phyloP scores from a whole-genome alignment of 2,888 invertebrate genomes.

The Willowsia nigromaculata region DNA sequence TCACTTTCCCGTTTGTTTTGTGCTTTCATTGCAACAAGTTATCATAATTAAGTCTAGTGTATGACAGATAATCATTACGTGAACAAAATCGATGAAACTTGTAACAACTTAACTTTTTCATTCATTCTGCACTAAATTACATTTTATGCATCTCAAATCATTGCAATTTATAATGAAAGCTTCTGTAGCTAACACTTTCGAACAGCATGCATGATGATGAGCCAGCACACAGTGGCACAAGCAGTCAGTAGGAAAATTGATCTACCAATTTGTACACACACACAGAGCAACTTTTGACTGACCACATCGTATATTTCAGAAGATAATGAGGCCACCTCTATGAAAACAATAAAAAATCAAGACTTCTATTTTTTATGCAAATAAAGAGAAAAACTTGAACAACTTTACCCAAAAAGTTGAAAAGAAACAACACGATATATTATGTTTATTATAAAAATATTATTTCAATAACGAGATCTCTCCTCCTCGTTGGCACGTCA shows the following conservation, averaged over 20 bases:
- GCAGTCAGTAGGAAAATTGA: constrained; percentile 19
- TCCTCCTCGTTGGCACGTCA: neutral
- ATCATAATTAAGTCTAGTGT: constrained; percentile 33
- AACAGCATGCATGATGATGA: neutral
- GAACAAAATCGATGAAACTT: constrained; percentile 62
- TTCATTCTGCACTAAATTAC: constrained; percentile 39
- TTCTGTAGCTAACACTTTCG: neutral
- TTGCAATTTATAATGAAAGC: neutral
- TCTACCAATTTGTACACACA: neutral
- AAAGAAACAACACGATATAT: constrained; percentile 50
- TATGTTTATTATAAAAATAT: constrained; percentile 53
- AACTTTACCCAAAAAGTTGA: constrained; percentile 59
- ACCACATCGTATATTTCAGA: constrained; percentile 55
- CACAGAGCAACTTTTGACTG: constrained; percentile 8
- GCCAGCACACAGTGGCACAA: neutral
- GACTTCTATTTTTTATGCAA: constrained; percentile 65
- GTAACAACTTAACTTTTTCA: constrained; percentile 37
- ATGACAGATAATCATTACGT: constrained; percentile 56
- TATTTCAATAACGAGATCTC: constrained; percentile 49
- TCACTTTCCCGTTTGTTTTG: neutral
- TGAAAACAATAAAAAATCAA: constrained; percentile 67
- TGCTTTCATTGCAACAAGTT: constrained; percentile 6
- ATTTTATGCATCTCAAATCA: neutral
- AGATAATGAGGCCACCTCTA: constrained; percentile 62
- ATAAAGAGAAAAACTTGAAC: constrained; percentile 62